These are phyloP conservation scores for Dioctria rufipes DNA, from an alignment of 2,888 invertebrate genomes.

Conservation along the genomic window DNA sequence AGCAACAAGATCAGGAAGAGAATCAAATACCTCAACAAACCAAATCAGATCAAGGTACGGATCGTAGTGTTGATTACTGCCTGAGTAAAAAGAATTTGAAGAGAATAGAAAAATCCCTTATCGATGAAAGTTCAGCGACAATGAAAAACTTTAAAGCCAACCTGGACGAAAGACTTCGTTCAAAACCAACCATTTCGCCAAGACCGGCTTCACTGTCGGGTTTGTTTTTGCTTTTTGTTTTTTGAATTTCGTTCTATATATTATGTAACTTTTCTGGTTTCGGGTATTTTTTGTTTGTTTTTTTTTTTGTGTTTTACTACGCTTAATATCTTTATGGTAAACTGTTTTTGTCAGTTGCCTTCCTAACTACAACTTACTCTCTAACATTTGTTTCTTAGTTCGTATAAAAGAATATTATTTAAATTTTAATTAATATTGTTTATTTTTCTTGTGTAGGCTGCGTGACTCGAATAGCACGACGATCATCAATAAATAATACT, in stretches of 20 bases:
- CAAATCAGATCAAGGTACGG: slow-evolving; percentile 46
- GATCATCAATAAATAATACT: slow-evolving; percentile 70
- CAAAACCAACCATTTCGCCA: slow-evolving; percentile 70
- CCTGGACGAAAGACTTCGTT: slow-evolving; percentile 59
- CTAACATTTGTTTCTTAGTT: slow-evolving; percentile 15
- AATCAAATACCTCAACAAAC: slow-evolving; percentile 40
- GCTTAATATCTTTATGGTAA: slow-evolving; percentile 5
- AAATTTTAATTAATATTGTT: neutral
- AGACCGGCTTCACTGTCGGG: slow-evolving; percentile 71
- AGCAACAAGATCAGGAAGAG: slow-evolving; percentile 58
- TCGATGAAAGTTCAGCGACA: slow-evolving; percentile 26
- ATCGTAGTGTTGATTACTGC: slow-evolving; percentile 14
- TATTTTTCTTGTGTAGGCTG: slow-evolving; percentile 60
- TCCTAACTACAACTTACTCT: slow-evolving; percentile 13
- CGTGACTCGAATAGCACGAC: slow-evolving; percentile 69
- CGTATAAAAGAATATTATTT: neutral
- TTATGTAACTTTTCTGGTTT: slow-evolving; percentile 54
- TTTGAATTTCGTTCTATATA: slow-evolving; percentile 60
- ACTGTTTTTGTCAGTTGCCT: slow-evolving; percentile 35
- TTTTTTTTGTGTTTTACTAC: slow-evolving; percentile 54
- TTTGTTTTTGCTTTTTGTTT: slow-evolving; percentile 67
- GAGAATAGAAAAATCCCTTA: slow-evolving; percentile 32
- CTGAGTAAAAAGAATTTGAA: slow-evolving; percentile 45
- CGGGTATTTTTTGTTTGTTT: slow-evolving; percentile 42
- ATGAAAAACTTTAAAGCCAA: slow-evolving; percentile 56